Conservation (phyloP, 2,113 vertebrate genomes). For the Lipotes vexillifer region DNA sequence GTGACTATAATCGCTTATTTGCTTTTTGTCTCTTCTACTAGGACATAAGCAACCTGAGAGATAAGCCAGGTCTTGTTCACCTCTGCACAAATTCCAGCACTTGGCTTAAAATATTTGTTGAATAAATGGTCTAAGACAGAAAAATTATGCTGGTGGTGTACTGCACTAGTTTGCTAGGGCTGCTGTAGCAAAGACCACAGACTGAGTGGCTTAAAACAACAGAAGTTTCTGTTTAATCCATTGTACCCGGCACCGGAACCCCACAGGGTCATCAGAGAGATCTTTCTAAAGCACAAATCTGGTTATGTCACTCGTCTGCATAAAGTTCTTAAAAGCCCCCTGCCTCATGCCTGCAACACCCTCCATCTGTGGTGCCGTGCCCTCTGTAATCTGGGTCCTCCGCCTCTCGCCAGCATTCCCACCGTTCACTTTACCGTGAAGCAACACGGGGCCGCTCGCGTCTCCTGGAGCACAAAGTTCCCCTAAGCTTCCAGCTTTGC, state of each 20-base stretch:
- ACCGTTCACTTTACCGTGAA: not conserved
- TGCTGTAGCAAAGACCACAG: not conserved
- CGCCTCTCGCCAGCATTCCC: not conserved
- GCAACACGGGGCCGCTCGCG: not conserved
- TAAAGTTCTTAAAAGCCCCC: not conserved
- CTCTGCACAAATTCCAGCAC: not conserved
- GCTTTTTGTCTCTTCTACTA: no score
- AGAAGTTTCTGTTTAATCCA: not conserved
- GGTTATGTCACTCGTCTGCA: not conserved
- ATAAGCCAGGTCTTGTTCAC: not conserved
- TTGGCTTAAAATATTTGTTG: not conserved
- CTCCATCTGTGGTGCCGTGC: not conserved
- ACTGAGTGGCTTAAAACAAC: not conserved
- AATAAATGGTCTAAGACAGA: not conserved
- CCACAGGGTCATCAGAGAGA: not conserved
- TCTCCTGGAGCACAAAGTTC: not conserved
- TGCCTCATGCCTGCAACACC: no score
- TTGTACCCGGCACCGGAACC: not conserved
- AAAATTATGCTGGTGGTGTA: not conserved
- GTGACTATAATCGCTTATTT: accelerated
- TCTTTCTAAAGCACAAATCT: not conserved
- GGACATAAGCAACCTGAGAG: not conserved
- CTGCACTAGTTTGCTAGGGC: not conserved
- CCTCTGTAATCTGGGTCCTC: not conserved
- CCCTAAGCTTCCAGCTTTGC: not conserved